Conservation (phyloP, 2,888 invertebrate genomes). For the Leptodirus hochenwartii region DNA sequence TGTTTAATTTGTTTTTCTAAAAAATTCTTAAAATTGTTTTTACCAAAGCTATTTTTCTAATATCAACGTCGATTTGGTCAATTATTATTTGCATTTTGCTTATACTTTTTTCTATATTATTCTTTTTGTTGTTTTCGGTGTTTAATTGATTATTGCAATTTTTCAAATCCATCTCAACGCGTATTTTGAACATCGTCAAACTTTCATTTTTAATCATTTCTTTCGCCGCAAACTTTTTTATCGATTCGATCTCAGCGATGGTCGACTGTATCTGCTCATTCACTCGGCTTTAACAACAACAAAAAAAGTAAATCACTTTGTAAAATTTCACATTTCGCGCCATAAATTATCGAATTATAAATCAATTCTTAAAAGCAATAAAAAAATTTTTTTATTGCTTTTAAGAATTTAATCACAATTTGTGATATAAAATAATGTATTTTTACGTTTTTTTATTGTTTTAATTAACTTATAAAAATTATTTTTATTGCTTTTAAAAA, state of each 20-base stretch:
- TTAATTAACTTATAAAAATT: too few species aligned
- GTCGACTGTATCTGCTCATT: conserved; percentile 22
- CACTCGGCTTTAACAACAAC: conserved; percentile 29
- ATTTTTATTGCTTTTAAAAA: too few species aligned
- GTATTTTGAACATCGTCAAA: conserved; percentile 38
- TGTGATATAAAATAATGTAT: too few species aligned
- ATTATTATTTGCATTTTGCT: conserved; percentile 35
- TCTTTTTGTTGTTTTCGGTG: conserved; percentile 32
- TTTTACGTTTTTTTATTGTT: too few species aligned
- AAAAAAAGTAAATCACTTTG: conserved; percentile 3
- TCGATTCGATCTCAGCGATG: conserved; percentile 38
- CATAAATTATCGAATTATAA: background rate
- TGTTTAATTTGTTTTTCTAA: too few species aligned
- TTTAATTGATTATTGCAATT: conserved; percentile 29
- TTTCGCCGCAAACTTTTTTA: conserved; percentile 42
- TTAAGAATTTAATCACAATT: too few species aligned
- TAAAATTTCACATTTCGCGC: background rate
- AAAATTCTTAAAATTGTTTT: too few species aligned
- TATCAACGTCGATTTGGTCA: conserved; percentile 42
- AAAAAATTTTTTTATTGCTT: conserved; percentile 1
- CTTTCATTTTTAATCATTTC: conserved; percentile 51
- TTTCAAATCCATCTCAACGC: conserved; percentile 36
- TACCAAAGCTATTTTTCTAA: conserved; percentile 26
- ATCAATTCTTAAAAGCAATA: conserved; percentile 14
- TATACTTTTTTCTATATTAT: conserved; percentile 33